These are phyloP conservation scores for Peromyscus californicus DNA, from an alignment of 2,113 vertebrate species.

Conservation along the genomic window DNA sequence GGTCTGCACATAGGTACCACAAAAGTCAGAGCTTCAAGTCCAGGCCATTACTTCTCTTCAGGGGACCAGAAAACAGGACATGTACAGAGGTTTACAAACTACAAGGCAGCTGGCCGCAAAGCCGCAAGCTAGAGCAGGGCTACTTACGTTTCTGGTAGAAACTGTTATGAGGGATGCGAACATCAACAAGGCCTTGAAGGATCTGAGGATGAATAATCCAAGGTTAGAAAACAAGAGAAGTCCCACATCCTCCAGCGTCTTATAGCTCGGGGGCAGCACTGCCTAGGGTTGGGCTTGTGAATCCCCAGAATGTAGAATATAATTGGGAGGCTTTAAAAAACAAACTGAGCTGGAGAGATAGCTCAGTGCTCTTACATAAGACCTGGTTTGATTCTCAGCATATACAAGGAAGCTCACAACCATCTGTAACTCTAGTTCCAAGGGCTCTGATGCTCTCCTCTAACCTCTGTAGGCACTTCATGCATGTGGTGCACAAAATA, in stretches of 20 bases:
- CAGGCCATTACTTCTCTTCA: not conserved
- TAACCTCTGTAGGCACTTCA: too few species aligned
- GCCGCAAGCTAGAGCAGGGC: not conserved
- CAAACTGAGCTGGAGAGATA: not conserved
- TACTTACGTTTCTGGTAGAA: constrained; percentile 95
- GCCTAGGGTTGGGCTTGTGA: not conserved
- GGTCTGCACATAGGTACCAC: not conserved
- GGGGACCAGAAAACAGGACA: not conserved
- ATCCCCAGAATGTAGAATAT: not conserved
- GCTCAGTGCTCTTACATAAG: not conserved
- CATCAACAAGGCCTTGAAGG: constrained; percentile 93
- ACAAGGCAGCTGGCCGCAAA: not conserved
- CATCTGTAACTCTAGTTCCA: not conserved
- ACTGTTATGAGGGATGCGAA: constrained; percentile 94
- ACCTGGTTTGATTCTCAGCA: not conserved
- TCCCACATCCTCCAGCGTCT: not conserved
- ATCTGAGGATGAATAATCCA: constrained; percentile 87
- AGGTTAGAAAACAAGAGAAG: constrained; percentile 47
- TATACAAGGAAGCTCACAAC: not conserved
- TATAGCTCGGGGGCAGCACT: not conserved
- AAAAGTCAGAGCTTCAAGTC: rapidly evolving
- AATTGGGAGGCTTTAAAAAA: not conserved
- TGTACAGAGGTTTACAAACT: not conserved
- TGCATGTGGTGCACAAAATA: not conserved
- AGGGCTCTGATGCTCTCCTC: not conserved